Evolutionary conservation across 2,797 vertebrate species (phyloP).

Genomic region (Micropoecilia bifurca): DNA sequence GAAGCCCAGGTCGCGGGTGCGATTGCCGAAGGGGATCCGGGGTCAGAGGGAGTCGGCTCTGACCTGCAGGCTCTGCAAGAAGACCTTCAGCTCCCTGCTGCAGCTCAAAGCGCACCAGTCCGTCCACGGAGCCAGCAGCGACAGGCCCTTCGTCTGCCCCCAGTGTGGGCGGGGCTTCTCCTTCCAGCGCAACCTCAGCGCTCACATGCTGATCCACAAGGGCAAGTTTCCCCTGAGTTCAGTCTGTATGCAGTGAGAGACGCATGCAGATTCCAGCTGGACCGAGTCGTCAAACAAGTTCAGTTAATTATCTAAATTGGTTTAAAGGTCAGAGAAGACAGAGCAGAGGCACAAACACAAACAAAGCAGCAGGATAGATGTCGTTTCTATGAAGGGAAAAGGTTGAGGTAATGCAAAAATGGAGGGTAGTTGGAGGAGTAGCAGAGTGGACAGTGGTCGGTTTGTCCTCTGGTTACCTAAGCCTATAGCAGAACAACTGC

Average conservation of each 20-base stretch:
- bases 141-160: conserved; percentile 70
- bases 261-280: background rate
- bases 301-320: background rate
- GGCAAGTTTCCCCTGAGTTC: conserved; percentile 40
- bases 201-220: conserved; percentile 77
- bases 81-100: conserved; percentile 67
- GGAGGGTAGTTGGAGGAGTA: background rate
- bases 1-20: conserved; percentile 40
- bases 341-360: background rate
- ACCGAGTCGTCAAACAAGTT: background rate
- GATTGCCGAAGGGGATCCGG: conserved; percentile 27
- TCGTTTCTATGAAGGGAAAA: background rate
- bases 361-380: background rate
- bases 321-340: background rate
- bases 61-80: conserved; percentile 74
- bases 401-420: background rate
- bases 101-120: conserved; percentile 75
- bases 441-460: background rate
- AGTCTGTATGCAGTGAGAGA: background rate
- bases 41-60: conserved; percentile 48
- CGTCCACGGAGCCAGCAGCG: conserved; percentile 46
- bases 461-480: background rate
- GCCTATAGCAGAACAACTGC: background rate
- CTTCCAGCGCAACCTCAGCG: conserved; percentile 69
- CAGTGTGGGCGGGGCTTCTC: conserved; percentile 72